Evolutionary conservation across 2,888 invertebrate species (phyloP), one percentile per base, ranked within the genome.

Genomic region (Lissocephala sabroskyi): DNA sequence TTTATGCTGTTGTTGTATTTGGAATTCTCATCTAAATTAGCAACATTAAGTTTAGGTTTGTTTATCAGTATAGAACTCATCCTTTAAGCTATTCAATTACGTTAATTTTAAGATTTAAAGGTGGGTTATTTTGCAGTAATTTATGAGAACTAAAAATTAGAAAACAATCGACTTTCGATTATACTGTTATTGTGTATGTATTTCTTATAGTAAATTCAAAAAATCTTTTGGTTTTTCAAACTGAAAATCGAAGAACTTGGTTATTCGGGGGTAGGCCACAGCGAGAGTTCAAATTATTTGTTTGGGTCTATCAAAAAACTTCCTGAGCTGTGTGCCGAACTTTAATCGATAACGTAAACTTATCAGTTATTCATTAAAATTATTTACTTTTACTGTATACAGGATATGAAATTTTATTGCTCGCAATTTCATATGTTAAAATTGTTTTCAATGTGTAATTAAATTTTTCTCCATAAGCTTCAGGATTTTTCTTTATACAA

Each of bases 41-140:
- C 37, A 44, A 41, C 35, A 30, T 49, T 50, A 11, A 45, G 35
- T 46, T 56, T 11, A 5, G 11, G n/a, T 41, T 50, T 54, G 55
- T 50, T 52, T 40, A 47, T 55, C 53, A 42, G 59, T 59, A 48
- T 35, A 35, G 13, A 35, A 35, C 48, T 51, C 43, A 48, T 49
- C 32, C 28, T 32, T 35, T 39, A 49, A 45, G 43, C 46, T 45
- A 26, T 50, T 49, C 51, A 45, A 44, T 52, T 59, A 60, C 36
- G 57, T 66, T 60, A 60, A 18, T 45, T 75, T 62, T 74, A 65
- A 71, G 60, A 61, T 59, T 64, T 78, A 79, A 76, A 79, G 79
- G 79, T 79, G 79, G 79, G 79, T 79, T 79, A 79, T 75, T 79
- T 79, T 79, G 78, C 79, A 79, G 62, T 75, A 60, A 67, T 64